Conservation (phyloP, 2,113 vertebrate genomes). For the Clarias batrachus region DNA sequence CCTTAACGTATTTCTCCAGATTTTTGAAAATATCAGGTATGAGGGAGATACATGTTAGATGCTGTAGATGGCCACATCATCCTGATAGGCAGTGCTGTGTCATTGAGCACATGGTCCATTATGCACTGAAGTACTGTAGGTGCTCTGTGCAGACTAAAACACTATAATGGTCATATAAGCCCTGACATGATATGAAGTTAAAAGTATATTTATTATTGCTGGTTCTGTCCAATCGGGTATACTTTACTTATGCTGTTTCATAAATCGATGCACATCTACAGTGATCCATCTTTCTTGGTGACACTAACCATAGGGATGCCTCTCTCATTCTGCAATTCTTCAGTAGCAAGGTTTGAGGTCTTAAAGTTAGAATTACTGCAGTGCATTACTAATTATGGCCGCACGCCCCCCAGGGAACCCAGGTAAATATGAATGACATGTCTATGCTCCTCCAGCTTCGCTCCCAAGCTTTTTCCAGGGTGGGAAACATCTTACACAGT, state of each 20-base stretch:
- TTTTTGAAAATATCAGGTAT: neutral
- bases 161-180: too few species aligned
- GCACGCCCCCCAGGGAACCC: neutral
- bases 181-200: too few species aligned
- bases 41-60: neutral
- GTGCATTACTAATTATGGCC: neutral
- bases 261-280: neutral
- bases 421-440: neutral
- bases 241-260: neutral
- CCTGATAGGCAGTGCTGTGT: too few species aligned
- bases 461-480: neutral
- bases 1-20: too few species aligned
- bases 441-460: neutral
- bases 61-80: too few species aligned
- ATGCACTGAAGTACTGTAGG: too few species aligned
- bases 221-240: neutral
- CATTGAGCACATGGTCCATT: too few species aligned
- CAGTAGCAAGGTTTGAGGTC: neutral
- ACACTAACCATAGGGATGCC: neutral
- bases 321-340: neutral
- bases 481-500: neutral
- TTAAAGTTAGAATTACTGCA: neutral
- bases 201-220: too few species aligned
- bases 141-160: too few species aligned
- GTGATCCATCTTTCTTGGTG: neutral